A percentile compares a stretch with the other conserved stretches of the same genome.
phyloP scores from a whole-genome alignment of 2,888 invertebrate genomes.

The Emmelina monodactyla region DNA sequence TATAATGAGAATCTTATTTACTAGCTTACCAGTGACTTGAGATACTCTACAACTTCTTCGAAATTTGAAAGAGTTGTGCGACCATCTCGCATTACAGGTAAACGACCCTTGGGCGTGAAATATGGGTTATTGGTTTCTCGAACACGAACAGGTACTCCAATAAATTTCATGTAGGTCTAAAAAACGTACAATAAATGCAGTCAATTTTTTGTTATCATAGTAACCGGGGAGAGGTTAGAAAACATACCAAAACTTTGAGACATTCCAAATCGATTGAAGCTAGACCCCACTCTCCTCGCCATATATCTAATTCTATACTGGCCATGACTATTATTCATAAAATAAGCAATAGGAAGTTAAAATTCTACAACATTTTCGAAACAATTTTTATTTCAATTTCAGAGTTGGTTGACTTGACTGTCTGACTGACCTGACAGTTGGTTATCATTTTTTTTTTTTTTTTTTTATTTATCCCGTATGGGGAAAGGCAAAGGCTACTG shows the following conservation, averaged over 20 bases:
- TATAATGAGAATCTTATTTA: no score
- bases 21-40: conserved; percentile 68
- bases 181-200: conserved; percentile 2
- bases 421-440: conserved; percentile 6
- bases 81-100: conserved; percentile 73
- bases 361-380: no score
- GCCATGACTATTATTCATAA: conserved; percentile 29
- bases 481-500: not conserved
- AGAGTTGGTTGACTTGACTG: conserved; percentile 13
- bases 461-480: not conserved
- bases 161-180: conserved; percentile 76
- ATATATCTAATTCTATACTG: conserved; percentile 73
- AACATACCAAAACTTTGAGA: conserved; percentile 78
- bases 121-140: conserved; percentile 75
- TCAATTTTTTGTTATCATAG: conserved; percentile 22
- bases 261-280: conserved; percentile 87
- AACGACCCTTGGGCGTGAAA: conserved; percentile 73
- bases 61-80: conserved; percentile 68
- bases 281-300: conserved; percentile 88
- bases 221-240: conserved; percentile 16
- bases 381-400: no score
- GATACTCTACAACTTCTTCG: conserved; percentile 72
- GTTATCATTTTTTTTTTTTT: not conserved
- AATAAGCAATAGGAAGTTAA: conserved; percentile 4
- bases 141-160: conserved; percentile 76